Percentiles rank a stretch among this genome's conserved stretches.
Evolutionary conservation across 2,888 invertebrate genomes (phyloP).

Genomic region (Zeuzera pyrina): DNA sequence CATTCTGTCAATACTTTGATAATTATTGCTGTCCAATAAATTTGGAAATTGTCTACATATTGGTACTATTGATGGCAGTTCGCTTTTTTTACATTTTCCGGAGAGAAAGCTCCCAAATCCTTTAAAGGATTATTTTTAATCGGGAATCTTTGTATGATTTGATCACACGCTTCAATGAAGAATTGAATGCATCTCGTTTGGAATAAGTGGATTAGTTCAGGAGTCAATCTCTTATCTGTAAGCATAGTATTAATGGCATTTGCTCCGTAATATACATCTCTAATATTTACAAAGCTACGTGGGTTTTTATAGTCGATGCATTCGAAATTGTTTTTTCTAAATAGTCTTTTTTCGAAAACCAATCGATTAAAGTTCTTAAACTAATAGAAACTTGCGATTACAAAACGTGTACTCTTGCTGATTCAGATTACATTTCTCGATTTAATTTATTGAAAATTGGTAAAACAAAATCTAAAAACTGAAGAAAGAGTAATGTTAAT

Average conservation of each 20-base stretch:
- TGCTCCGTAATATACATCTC: background rate
- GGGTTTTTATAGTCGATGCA: background rate
- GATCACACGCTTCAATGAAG: background rate
- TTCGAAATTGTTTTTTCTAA: too few species aligned
- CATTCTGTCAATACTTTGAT: too few species aligned
- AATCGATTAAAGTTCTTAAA: too few species aligned
- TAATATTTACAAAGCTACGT: background rate
- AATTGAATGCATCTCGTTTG: background rate
- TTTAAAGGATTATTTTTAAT: background rate
- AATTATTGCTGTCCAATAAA: constrained; percentile 3
- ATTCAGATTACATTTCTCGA: background rate
- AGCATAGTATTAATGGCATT: background rate
- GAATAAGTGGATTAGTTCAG: background rate
- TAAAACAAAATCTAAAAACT: constrained; percentile 8
- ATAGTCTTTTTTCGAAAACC: too few species aligned
- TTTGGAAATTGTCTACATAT: constrained; percentile 3
- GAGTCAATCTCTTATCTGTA: background rate
- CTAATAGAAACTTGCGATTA: too few species aligned
- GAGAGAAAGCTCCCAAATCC: background rate
- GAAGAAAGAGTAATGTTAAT: constrained; percentile 7
- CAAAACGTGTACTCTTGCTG: too few species aligned
- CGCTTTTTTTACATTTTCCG: background rate
- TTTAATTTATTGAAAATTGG: constrained; percentile 4
- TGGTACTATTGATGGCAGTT: background rate
- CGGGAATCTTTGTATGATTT: background rate